A percentile compares a stretch with the other conserved stretches of the same genome.
Evolutionary conservation across 2,113 vertebrate genomes (phyloP).

Genomic region (Sialia sialis): DNA sequence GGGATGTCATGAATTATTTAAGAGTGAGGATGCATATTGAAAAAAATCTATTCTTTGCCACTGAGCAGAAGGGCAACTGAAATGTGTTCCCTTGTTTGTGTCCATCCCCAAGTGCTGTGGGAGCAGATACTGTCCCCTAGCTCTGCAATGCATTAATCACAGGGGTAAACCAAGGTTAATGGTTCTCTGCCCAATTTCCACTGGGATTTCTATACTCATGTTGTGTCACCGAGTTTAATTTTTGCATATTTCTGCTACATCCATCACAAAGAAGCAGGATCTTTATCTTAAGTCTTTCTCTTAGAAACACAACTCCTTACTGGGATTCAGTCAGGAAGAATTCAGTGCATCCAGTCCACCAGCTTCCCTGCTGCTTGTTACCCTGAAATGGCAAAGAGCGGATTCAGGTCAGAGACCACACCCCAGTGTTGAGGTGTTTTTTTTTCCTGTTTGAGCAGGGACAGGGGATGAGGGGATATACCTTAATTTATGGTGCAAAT

Average conservation of each 20-base stretch:
- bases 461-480: rapidly evolving
- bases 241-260: background rate
- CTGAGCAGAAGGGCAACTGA: background rate
- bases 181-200: background rate
- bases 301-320: background rate
- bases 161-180: background rate
- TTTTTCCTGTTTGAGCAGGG: background rate
- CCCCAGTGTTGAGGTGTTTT: background rate
- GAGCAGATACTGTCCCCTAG: background rate
- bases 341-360: background rate
- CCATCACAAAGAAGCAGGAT: background rate
- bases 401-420: background rate
- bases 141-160: background rate
- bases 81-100: background rate
- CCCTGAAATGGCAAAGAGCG: background rate
- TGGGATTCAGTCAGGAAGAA: background rate
- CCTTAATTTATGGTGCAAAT: background rate
- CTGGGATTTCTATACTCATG: rapidly evolving
- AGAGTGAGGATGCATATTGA: rapidly evolving
- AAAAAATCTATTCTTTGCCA: background rate
- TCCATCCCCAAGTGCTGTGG: background rate
- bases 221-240: background rate
- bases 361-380: background rate
- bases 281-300: background rate
- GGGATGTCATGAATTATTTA: background rate